Conservation (phyloP, 2,888 invertebrate genomes). For the Scaptomyza caliginosa region DNA sequence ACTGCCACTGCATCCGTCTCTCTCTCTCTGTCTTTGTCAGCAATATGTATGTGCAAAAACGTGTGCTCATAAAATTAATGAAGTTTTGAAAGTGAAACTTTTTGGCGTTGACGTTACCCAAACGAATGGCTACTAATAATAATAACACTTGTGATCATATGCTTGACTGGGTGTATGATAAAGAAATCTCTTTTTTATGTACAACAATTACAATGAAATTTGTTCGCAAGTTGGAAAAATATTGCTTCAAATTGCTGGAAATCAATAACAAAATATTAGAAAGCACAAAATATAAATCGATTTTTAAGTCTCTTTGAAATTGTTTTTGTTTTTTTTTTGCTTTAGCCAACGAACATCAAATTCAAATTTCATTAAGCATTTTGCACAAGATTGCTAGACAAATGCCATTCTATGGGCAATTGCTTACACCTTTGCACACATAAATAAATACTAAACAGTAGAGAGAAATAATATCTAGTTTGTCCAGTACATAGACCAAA, state of each 20-base stretch:
- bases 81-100: conserved; percentile 74
- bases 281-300: not conserved
- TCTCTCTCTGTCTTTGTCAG: too few relatives aligned
- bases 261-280: not conserved
- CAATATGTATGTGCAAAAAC: conserved; percentile 34
- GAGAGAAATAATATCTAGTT: conserved; percentile 34
- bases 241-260: too few relatives aligned
- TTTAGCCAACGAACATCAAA: too few relatives aligned
- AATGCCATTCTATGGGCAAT: conserved; percentile 8
- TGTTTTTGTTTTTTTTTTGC: not conserved
- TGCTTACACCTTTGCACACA: conserved; percentile 24
- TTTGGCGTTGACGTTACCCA: conserved; percentile 36
- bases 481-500: conserved; percentile 17
- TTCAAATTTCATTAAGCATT: not conserved
- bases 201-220: conserved; percentile 1
- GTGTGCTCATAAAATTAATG: conserved; percentile 65
- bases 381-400: not conserved
- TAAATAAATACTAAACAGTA: not conserved
- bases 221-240: not conserved
- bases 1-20: conserved; percentile 7
- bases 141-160: conserved; percentile 25
- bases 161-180: not conserved
- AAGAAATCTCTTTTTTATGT: conserved; percentile 13
- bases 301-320: too few relatives aligned
- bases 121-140: conserved; percentile 6